These are phyloP conservation scores for Notolabrus celidotus DNA, from an alignment of 2,797 vertebrate species.

Conservation along the genomic window DNA sequence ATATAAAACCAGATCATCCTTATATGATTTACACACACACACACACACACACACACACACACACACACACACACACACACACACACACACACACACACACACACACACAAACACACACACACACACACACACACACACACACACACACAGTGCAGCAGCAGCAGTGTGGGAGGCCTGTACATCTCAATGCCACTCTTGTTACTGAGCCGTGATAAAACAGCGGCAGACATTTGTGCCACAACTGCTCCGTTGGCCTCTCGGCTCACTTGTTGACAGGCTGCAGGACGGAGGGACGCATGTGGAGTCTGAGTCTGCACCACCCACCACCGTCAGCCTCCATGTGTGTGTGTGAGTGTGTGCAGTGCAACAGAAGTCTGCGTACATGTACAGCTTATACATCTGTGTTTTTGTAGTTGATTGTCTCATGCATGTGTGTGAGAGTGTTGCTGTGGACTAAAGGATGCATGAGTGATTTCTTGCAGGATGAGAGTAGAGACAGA, in stretches of 20 bases:
- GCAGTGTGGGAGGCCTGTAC: slow-evolving; percentile 50
- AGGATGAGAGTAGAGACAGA: too few species aligned
- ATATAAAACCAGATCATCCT: slow-evolving; percentile 20
- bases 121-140: slow-evolving; percentile 18
- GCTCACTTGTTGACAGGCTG: slow-evolving; percentile 58
- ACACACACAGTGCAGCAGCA: slow-evolving; percentile 16
- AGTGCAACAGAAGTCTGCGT: slow-evolving; percentile 4
- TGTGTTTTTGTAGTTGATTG: background rate
- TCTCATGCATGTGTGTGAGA: background rate
- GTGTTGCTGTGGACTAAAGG: too few species aligned
- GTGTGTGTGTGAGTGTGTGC: slow-evolving; percentile 13
- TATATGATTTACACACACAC: slow-evolving; percentile 42
- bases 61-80: slow-evolving; percentile 18
- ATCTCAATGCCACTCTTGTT: slow-evolving; percentile 60
- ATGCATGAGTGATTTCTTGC: background rate
- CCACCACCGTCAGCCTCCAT: slow-evolving; percentile 18
- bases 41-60: slow-evolving; percentile 18
- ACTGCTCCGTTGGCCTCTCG: slow-evolving; percentile 41
- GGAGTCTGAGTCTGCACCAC: slow-evolving; percentile 26
- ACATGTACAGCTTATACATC: background rate
- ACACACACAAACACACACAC: slow-evolving; percentile 22
- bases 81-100: slow-evolving; percentile 23
- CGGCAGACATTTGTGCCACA: slow-evolving; percentile 45
- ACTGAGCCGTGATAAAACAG: slow-evolving; percentile 50
- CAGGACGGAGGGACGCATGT: slow-evolving; percentile 44